Conservation (phyloP, 2,113 vertebrate species). For the Austrofundulus limnaeus region DNA sequence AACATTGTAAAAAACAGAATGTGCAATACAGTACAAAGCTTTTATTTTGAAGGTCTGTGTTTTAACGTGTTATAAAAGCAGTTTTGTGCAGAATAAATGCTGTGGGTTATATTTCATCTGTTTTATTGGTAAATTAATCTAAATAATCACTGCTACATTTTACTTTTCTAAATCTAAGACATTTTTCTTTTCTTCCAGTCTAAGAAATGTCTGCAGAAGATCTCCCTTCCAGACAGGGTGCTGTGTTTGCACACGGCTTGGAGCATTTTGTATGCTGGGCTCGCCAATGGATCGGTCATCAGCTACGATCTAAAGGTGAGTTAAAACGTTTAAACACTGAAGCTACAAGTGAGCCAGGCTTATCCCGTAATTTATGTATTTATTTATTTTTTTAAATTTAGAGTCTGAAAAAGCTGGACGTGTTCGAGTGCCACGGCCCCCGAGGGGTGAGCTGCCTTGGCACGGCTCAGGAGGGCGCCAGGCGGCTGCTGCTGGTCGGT, state of each 20-base stretch:
- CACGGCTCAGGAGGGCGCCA: slow-evolving; percentile 91
- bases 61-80: too few species aligned
- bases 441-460: slow-evolving; percentile 93
- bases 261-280: slow-evolving; percentile 89
- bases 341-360: too few species aligned
- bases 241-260: slow-evolving; percentile 91
- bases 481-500: slow-evolving; percentile 91
- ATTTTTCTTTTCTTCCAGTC: slow-evolving; percentile 70
- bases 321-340: background rate
- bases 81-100: too few species aligned
- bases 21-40: too few species aligned
- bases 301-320: slow-evolving; percentile 87
- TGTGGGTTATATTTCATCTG: too few species aligned
- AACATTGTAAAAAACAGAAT: too few species aligned
- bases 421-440: slow-evolving; percentile 93
- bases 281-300: slow-evolving; percentile 89
- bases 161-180: too few species aligned
- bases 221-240: slow-evolving; percentile 86
- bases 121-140: too few species aligned
- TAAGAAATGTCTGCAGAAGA: slow-evolving; percentile 80
- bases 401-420: slow-evolving; percentile 87
- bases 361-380: too few species aligned
- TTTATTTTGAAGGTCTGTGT: too few species aligned
- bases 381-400: slow-evolving; percentile 46
- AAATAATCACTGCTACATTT: too few species aligned